A percentile compares a stretch with the other conserved stretches of the same genome.
Conservation (phyloP, 2,888 invertebrate species). For the Coenonympha arcania region DNA sequence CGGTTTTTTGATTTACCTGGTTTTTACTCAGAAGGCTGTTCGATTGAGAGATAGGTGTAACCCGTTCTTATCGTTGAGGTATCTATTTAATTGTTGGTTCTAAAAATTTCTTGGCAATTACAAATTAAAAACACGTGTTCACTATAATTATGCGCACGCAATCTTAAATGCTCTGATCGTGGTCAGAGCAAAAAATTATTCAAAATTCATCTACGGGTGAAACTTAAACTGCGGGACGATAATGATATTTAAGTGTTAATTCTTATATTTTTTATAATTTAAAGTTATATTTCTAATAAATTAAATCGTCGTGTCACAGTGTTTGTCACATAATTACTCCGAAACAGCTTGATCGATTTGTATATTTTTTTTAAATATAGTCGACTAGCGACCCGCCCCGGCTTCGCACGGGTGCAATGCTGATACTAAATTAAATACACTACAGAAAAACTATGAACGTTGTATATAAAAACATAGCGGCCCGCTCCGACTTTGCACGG, state of each 20-base stretch:
- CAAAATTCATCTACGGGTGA: neutral
- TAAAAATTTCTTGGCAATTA: constrained; percentile 30
- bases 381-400: too few species aligned
- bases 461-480: too few species aligned
- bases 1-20: constrained; percentile 55
- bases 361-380: too few species aligned
- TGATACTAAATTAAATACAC: too few species aligned
- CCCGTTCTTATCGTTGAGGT: constrained; percentile 36
- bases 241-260: neutral
- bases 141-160: constrained; percentile 30
- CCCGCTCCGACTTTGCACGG: too few species aligned
- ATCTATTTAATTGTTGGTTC: constrained; percentile 45
- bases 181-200: constrained; percentile 14
- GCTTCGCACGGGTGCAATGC: too few species aligned
- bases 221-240: neutral
- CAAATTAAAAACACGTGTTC: constrained; percentile 27
- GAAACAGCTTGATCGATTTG: too few species aligned
- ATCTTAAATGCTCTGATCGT: constrained; percentile 2
- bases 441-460: too few species aligned
- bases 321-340: too few species aligned
- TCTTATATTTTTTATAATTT: too few species aligned
- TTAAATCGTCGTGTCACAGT: too few species aligned
- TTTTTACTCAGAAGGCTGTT: constrained; percentile 52
- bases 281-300: too few species aligned
- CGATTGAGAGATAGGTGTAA: constrained; percentile 49